phyloP scores from a whole-genome alignment of 1,140 invertebrate genomes.

The Caenorhabditis inopinata region DNA sequence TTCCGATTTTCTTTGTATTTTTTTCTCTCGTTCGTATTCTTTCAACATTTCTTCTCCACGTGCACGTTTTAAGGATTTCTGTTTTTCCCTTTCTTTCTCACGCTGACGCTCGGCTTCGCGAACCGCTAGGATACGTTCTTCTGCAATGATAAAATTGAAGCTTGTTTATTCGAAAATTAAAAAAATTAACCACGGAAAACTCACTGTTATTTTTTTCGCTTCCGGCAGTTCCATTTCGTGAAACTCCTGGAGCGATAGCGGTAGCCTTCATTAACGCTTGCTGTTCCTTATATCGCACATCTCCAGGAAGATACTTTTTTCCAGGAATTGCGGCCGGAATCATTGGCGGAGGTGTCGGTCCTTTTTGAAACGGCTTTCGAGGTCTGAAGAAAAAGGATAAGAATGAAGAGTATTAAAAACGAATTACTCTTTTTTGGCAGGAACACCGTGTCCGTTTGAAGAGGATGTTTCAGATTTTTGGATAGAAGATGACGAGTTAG shows the following conservation, averaged over 20 bases:
- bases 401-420: too few species aligned
- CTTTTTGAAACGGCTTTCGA: neutral
- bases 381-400: neutral
- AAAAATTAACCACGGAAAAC: too few species aligned
- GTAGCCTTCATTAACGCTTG: neutral
- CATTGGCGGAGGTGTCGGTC: neutral
- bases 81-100: neutral
- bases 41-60: neutral
- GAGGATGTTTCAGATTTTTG: neutral
- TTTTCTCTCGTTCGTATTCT: neutral
- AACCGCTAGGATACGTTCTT: neutral
- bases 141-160: neutral
- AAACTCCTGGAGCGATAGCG: neutral
- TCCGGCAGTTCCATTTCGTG: neutral
- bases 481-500: neutral
- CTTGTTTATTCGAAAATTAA: too few species aligned
- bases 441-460: neutral
- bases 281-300: conserved; percentile 21
- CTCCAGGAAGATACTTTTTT: conserved; percentile 14
- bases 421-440: neutral
- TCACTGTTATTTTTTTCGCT: neutral
- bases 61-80: neutral
- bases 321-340: neutral
- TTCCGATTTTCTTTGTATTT: neutral
- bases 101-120: neutral